Percentiles rank a stretch among this genome's conserved stretches.
phyloP scores from a whole-genome alignment of 2,797 vertebrate genomes.

The Phyllotis vaccarum region DNA sequence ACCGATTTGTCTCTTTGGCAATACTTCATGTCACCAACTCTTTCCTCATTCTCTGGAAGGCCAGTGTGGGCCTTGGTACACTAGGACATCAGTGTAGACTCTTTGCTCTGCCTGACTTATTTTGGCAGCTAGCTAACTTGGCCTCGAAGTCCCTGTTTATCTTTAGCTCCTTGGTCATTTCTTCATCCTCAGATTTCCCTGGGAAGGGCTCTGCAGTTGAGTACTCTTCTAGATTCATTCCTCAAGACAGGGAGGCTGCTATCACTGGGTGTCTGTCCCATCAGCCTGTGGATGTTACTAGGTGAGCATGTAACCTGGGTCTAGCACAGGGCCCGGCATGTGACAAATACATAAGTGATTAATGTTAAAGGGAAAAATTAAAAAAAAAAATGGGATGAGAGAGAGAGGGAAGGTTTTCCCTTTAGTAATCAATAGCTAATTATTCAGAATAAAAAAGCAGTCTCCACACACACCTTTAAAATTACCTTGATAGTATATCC shows the following conservation, averaged over 20 bases:
- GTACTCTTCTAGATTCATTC: neutral
- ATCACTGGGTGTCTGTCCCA: neutral
- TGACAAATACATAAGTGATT: neutral
- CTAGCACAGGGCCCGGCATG: neutral
- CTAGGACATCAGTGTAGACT: neutral
- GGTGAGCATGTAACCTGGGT: neutral
- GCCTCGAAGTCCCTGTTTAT: neutral
- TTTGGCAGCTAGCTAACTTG: neutral
- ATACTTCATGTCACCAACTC: neutral
- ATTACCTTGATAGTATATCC: neutral
- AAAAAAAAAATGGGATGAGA: neutral
- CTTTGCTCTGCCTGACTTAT: neutral
- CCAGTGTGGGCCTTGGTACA: conserved; percentile 30
- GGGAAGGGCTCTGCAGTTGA: neutral
- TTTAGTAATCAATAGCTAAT: neutral
- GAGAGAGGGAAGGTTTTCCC: neutral
- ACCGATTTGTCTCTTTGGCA: neutral
- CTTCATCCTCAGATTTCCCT: neutral
- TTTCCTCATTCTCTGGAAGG: neutral
- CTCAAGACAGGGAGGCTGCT: neutral
- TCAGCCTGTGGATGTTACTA: neutral
- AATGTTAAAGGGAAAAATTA: neutral
- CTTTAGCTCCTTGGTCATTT: neutral
- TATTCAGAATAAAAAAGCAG: neutral
- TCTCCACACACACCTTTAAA: conserved; percentile 9